Conservation (phyloP, 2,888 invertebrate species). For the Theretra japonica region DNA sequence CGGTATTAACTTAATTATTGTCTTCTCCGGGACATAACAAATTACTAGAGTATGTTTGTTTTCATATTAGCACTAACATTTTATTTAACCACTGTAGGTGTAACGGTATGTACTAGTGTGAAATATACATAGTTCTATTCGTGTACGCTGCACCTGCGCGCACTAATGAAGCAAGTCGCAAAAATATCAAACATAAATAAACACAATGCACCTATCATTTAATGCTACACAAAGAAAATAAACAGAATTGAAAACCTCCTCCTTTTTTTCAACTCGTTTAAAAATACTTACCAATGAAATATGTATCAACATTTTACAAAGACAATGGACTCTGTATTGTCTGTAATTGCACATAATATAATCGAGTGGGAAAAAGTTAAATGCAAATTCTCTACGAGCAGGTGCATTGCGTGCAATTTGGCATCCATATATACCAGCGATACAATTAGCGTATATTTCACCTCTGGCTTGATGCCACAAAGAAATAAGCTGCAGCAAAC, state of each 20-base stretch:
- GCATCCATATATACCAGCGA: background rate
- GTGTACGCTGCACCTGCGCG: background rate
- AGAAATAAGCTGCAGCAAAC: background rate
- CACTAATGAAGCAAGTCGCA: background rate
- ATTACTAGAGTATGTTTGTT: too few relatives aligned
- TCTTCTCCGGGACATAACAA: too few relatives aligned
- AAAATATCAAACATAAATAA: constrained; percentile 3
- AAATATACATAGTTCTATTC: background rate
- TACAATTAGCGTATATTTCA: background rate
- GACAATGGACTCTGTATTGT: too few relatives aligned
- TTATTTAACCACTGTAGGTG: background rate
- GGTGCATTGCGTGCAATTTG: constrained; percentile 13
- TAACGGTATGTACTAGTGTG: background rate
- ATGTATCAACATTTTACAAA: too few relatives aligned
- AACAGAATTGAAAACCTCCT: background rate
- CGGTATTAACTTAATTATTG: too few relatives aligned
- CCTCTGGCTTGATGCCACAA: constrained; percentile 12
- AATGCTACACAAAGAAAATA: background rate
- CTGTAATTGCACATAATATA: background rate
- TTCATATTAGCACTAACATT: background rate
- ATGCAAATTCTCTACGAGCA: background rate
- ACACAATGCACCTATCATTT: background rate
- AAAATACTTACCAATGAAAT: too few relatives aligned
- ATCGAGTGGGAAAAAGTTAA: background rate
- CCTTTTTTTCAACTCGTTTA: too few relatives aligned